Percentiles rank a stretch among this genome's conserved stretches.
These are phyloP conservation scores for Parus major DNA, from an alignment of 2,113 vertebrate genomes.

Conservation along the genomic window DNA sequence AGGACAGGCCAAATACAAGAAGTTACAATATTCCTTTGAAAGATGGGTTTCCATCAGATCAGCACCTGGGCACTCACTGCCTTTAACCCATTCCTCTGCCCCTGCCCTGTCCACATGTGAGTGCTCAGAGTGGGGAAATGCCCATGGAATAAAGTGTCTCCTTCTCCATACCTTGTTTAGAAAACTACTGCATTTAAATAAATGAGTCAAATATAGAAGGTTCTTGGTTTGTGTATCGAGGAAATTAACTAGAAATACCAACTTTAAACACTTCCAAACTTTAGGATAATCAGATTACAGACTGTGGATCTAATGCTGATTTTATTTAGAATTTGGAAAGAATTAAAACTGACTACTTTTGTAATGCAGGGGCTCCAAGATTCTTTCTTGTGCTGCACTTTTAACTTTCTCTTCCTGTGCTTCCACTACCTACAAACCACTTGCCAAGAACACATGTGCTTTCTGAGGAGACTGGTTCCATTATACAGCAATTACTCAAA, in stretches of 20 bases:
- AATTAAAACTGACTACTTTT: background rate
- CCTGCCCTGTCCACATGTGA: background rate
- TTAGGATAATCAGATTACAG: background rate
- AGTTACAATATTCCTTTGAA: background rate
- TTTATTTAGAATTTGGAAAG: background rate
- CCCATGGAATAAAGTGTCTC: background rate
- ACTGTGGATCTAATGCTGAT: background rate
- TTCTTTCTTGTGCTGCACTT: background rate
- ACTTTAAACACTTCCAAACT: background rate
- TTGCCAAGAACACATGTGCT: background rate
- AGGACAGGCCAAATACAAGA: background rate
- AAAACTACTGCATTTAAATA: background rate
- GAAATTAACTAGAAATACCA: background rate
- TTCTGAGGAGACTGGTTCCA: background rate
- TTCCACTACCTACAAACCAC: background rate
- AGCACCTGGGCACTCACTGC: background rate
- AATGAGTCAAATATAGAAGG: background rate
- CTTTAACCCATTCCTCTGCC: background rate
- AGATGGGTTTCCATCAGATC: background rate
- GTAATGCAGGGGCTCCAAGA: background rate
- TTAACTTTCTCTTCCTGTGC: background rate
- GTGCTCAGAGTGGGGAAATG: background rate
- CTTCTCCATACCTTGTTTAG: background rate
- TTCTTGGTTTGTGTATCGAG: background rate
- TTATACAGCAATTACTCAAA: constrained; percentile 16